Evolutionary conservation across 2,888 invertebrate species (phyloP).

Genomic region (Stratiomys singularior): DNA sequence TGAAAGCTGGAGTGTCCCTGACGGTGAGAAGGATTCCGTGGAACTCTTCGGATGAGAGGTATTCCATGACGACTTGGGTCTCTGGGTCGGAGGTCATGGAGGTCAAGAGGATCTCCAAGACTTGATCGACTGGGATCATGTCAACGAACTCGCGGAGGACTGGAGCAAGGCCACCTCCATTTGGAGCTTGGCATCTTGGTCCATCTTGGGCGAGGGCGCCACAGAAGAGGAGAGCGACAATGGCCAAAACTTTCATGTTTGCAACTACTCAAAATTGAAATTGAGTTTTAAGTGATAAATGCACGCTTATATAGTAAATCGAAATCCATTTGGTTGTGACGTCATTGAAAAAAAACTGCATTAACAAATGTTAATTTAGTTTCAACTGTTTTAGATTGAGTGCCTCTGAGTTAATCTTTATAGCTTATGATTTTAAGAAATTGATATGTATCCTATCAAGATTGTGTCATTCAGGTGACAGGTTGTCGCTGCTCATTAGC

Average conservation of each 20-base stretch:
- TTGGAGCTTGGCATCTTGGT: conserved; percentile 41
- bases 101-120: conserved; percentile 31
- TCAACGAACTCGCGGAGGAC: conserved; percentile 35
- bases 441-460: too few species aligned
- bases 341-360: too few species aligned
- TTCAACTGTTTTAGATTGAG: too few species aligned
- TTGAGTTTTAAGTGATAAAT: background rate
- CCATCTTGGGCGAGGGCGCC: conserved; percentile 11
- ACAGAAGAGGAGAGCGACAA: conserved; percentile 37
- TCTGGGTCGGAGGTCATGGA: conserved; percentile 46
- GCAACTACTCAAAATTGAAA: conserved; percentile 10
- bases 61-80: conserved; percentile 47
- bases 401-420: too few species aligned
- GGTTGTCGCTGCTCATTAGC: too few species aligned
- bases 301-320: too few species aligned
- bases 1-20: conserved; percentile 5
- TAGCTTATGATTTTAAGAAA: too few species aligned
- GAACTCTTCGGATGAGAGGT: conserved; percentile 41
- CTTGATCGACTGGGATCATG: conserved; percentile 38
- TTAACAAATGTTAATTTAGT: too few species aligned
- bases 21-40: conserved; percentile 28
- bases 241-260: conserved; percentile 31
- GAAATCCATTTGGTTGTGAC: too few species aligned
- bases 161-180: conserved; percentile 44
- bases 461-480: too few species aligned